phyloP scores from a whole-genome alignment of 2,113 vertebrate genomes.

The Ciconia stormi region DNA sequence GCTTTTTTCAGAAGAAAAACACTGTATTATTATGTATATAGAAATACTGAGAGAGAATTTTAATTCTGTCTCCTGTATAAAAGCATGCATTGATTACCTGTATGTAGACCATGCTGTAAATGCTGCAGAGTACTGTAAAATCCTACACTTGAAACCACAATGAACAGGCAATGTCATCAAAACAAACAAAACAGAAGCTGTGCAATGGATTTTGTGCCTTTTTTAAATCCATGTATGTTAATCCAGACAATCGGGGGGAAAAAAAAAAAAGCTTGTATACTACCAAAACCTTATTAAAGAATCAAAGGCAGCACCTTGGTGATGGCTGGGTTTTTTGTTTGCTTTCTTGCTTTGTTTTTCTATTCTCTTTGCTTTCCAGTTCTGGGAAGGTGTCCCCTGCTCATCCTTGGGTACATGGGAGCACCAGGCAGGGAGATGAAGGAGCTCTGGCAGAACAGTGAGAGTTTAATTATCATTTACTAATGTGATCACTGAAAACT shows the following conservation, averaged over 20 bases:
- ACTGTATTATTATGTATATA: conserved; percentile 73
- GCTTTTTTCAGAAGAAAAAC: conserved; percentile 69
- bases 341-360: not conserved
- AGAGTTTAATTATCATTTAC: not conserved
- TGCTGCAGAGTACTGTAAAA: conserved; percentile 86
- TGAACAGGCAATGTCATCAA: conserved; percentile 70
- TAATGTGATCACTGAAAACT: not conserved
- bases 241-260: conserved; percentile 89
- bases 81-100: conserved; percentile 84
- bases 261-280: conserved; percentile 86
- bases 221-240: conserved; percentile 94
- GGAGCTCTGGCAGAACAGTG: not conserved
- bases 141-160: conserved; percentile 91
- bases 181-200: conserved; percentile 76
- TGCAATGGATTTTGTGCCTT: conserved; percentile 97
- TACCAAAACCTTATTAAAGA: conserved; percentile 94
- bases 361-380: not conserved
- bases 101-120: conserved; percentile 79
- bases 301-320: conserved; percentile 69
- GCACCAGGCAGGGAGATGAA: not conserved
- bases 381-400: not conserved
- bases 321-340: conserved; percentile 69
- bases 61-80: conserved; percentile 73
- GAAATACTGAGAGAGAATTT: conserved; percentile 59
- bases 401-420: not conserved